Evolutionary conservation across 2,113 vertebrate genomes (phyloP).

Genomic region (Nycticryphes semicollaris): DNA sequence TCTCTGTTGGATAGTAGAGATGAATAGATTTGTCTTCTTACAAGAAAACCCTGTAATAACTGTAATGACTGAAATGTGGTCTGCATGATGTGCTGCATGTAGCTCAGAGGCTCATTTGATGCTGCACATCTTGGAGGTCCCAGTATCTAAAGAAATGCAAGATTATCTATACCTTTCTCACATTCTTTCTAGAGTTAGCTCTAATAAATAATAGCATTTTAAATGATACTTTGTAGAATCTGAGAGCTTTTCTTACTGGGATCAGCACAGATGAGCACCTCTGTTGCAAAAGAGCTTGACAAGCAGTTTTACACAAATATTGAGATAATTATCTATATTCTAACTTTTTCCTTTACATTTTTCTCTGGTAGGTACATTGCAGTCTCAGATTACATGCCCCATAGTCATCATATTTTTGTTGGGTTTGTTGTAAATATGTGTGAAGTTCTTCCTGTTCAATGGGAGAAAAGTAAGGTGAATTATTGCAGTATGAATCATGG

Average conservation of each 20-base stretch:
- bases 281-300: not conserved
- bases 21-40: not conserved
- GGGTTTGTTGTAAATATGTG: not conserved
- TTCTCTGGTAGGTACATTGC: not conserved
- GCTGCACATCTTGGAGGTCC: not conserved
- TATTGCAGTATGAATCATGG: not conserved
- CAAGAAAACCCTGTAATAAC: not conserved
- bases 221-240: not conserved
- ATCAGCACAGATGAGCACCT: not conserved
- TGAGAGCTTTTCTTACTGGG: not conserved
- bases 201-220: not conserved
- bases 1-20: not conserved
- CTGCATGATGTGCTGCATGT: fast-evolving
- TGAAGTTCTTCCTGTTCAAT: not conserved
- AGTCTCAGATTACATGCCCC: not conserved
- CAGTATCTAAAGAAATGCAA: not conserved
- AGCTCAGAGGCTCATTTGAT: not conserved
- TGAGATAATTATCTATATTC: not conserved
- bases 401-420: not conserved
- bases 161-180: not conserved
- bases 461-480: not conserved
- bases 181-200: not conserved
- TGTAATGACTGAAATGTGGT: not conserved
- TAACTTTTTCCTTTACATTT: not conserved
- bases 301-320: not conserved